phyloP scores from a whole-genome alignment of 2,797 vertebrate genomes.

The Poecile montanus region DNA sequence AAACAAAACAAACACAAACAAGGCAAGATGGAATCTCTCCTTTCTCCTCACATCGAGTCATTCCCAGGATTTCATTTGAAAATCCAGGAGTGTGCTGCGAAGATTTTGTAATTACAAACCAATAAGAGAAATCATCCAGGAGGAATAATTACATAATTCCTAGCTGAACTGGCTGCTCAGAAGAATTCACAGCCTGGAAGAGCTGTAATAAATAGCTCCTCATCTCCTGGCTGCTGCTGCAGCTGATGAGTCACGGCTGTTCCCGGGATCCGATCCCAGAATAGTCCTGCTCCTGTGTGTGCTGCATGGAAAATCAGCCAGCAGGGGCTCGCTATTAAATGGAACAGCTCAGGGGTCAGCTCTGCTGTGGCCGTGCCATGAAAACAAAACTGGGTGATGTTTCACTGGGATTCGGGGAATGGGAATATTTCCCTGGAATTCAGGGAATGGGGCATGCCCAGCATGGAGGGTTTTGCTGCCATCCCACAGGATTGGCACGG shows the following conservation, averaged over 20 bases:
- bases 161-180: slow-evolving; percentile 53
- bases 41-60: neutral
- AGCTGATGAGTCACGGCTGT: slow-evolving; percentile 72
- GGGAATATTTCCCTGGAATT: neutral
- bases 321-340: slow-evolving; percentile 2
- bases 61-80: slow-evolving; percentile 64
- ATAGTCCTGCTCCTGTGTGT: slow-evolving; percentile 47
- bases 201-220: slow-evolving; percentile 73
- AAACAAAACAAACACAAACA: slow-evolving; percentile 37
- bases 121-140: slow-evolving; percentile 74
- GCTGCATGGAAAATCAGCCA: slow-evolving; percentile 59
- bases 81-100: slow-evolving; percentile 48
- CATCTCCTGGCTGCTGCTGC: slow-evolving; percentile 55
- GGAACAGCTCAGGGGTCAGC: slow-evolving; percentile 1
- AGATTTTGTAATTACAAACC: slow-evolving; percentile 75
- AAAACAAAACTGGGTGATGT: neutral
- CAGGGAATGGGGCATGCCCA: fast-evolving
- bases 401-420: fast-evolving
- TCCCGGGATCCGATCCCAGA: slow-evolving; percentile 65
- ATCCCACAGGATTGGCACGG: fast-evolving
- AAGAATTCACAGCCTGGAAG: slow-evolving; percentile 33
- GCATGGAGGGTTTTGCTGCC: neutral
- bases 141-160: slow-evolving; percentile 81
- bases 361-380: neutral
- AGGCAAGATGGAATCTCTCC: slow-evolving; percentile 11